Evolutionary conservation across 1,140 invertebrate species (phyloP).

Genomic region (Cydia pomonella): DNA sequence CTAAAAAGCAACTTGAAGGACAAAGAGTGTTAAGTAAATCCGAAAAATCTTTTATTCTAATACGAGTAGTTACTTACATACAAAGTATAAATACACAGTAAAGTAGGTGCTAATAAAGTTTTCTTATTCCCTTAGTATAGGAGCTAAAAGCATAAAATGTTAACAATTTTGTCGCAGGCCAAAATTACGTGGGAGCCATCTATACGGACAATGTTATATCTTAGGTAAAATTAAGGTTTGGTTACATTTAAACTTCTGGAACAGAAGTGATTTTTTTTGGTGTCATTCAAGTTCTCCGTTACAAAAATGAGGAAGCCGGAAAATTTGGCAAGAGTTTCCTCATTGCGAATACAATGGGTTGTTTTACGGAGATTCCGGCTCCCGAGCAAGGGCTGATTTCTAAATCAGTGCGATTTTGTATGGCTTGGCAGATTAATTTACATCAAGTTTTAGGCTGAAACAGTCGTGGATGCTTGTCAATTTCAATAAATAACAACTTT

Average conservation of each 20-base stretch:
- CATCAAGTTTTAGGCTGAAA: not conserved
- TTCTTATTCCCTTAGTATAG: no score
- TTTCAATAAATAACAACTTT: no score
- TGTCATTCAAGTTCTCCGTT: not conserved
- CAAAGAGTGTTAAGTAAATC: no score
- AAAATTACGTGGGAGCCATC: no score
- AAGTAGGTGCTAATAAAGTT: no score
- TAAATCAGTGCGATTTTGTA: not conserved
- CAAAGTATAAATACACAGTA: no score
- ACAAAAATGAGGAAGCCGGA: slow-evolving; percentile 10
- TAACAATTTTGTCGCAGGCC: no score
- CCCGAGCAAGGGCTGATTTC: not conserved
- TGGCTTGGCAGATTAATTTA: not conserved
- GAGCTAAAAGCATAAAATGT: no score
- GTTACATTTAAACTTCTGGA: not conserved
- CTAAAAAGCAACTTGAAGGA: not conserved
- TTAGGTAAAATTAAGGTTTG: not conserved
- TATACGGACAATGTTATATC: no score
- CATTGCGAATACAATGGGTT: not conserved
- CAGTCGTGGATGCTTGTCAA: no score
- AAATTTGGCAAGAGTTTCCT: not conserved
- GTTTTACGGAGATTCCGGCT: not conserved
- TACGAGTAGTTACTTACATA: no score
- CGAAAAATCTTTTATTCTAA: no score
- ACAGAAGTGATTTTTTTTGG: not conserved